phyloP scores from a whole-genome alignment of 2,113 vertebrate genomes.

The Saiga tatarica region DNA sequence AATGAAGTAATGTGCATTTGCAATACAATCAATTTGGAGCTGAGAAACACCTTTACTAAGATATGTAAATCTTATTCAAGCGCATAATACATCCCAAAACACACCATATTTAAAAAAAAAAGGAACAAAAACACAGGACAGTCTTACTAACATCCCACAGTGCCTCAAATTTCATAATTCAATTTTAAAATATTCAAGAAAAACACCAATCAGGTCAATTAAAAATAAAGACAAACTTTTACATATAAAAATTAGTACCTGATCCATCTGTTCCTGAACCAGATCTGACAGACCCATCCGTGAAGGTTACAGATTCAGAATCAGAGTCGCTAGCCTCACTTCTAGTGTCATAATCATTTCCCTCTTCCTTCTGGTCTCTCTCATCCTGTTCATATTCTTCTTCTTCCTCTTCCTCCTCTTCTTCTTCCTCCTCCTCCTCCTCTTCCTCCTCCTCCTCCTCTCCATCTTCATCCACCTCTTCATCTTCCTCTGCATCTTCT shows the following conservation, averaged over 20 bases:
- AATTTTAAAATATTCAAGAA: constrained; percentile 12
- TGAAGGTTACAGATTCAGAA: constrained; percentile 95
- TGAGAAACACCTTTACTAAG: background rate
- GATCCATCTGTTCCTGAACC: constrained; percentile 93
- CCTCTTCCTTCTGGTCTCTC: constrained; percentile 88
- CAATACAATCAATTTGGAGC: background rate
- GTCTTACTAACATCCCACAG: background rate
- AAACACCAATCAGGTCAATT: background rate
- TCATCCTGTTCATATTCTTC: constrained; percentile 92
- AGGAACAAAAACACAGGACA: background rate
- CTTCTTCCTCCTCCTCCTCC: constrained; percentile 80
- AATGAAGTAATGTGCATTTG: background rate
- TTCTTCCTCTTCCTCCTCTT: constrained; percentile 85
- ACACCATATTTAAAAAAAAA: background rate
- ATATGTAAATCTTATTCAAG: background rate
- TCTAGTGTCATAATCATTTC: constrained; percentile 94
- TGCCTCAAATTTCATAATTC: background rate
- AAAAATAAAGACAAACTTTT: background rate
- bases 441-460: constrained; percentile 85
- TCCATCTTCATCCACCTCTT: constrained; percentile 83
- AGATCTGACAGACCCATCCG: constrained; percentile 92
- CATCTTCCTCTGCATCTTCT: constrained; percentile 87
- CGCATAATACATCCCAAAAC: background rate
- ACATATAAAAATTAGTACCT: constrained; percentile 80
- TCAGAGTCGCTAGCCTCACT: constrained; percentile 97